Conservation (phyloP, 2,113 vertebrate genomes). For the Amphilophus citrinellus region DNA sequence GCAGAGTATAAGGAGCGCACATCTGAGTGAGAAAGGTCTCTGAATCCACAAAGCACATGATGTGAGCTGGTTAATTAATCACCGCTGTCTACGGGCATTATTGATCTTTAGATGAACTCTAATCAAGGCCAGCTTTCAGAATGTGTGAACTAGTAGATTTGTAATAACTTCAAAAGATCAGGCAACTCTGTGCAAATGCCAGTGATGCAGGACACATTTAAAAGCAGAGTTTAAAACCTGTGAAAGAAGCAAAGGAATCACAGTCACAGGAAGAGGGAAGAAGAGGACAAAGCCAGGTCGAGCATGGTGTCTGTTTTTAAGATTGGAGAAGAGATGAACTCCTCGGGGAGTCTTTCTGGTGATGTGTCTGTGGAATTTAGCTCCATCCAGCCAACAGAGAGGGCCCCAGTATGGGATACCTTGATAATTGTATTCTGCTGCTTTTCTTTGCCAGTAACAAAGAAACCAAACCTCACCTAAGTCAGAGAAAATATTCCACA, state of each 20-base stretch:
- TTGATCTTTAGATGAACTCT: constrained; percentile 82
- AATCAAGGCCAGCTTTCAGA: constrained; percentile 77
- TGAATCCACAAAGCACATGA: constrained; percentile 69
- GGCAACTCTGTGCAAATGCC: constrained; percentile 10
- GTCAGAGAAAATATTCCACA: constrained; percentile 31
- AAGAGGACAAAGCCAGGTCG: constrained; percentile 46
- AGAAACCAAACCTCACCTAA: background rate
- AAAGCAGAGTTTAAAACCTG: background rate
- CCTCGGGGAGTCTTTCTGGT: constrained; percentile 64
- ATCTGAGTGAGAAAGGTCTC: constrained; percentile 81
- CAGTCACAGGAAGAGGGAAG: constrained; percentile 7
- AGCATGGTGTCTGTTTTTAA: constrained; percentile 72
- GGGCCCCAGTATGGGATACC: constrained; percentile 51
- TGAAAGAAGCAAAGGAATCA: background rate
- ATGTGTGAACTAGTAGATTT: constrained; percentile 77
- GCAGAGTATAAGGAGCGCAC: constrained; percentile 82
- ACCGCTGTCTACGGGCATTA: constrained; percentile 71
- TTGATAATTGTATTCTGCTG: constrained; percentile 26
- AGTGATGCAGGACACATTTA: background rate
- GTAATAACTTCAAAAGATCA: constrained; percentile 55
- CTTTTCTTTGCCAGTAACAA: constrained; percentile 37
- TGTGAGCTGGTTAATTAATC: constrained; percentile 86
- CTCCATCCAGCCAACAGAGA: constrained; percentile 46
- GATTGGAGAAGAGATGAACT: constrained; percentile 58
- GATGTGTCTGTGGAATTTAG: constrained; percentile 63